Evolutionary conservation across 2,888 invertebrate species (phyloP).

Genomic region (Phalera bucephala): DNA sequence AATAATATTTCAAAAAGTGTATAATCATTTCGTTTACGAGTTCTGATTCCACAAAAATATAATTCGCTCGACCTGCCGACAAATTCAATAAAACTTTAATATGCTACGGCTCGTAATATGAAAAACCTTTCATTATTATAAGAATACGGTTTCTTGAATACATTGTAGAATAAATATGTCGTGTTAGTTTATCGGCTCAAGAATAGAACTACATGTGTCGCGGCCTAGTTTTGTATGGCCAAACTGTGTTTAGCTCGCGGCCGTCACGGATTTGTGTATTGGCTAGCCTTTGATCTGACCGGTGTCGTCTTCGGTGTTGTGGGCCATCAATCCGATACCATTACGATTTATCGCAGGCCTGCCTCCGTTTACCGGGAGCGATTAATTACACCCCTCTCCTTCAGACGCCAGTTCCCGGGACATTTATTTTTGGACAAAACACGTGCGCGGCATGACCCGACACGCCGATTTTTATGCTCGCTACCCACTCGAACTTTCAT

Average conservation of each 20-base stretch:
- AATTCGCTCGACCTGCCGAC: conserved; percentile 22
- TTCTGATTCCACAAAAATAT: conserved; percentile 46
- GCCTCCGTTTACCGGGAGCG: conserved; percentile 30
- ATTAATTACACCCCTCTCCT: conserved; percentile 45
- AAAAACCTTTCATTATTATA: conserved; percentile 28
- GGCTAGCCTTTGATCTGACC: conserved; percentile 60
- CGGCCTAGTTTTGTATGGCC: conserved; percentile 63
- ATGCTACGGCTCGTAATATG: not conserved
- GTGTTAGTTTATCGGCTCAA: conserved; percentile 54
- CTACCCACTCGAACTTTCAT: conserved; percentile 11
- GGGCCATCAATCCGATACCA: conserved; percentile 38
- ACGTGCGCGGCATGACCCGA: conserved; percentile 46
- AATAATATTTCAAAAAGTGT: not conserved
- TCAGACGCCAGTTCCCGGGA: conserved; percentile 41
- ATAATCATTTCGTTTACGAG: conserved; percentile 52
- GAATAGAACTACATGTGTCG: conserved; percentile 66
- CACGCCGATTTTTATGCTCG: conserved; percentile 28
- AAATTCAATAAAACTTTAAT: conserved; percentile 19
- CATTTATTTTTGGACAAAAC: conserved; percentile 59
- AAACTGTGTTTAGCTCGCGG: conserved; percentile 49
- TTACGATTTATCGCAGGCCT: conserved; percentile 33
- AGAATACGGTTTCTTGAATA: conserved; percentile 48
- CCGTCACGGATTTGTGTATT: conserved; percentile 49
- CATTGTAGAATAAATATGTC: conserved; percentile 67
- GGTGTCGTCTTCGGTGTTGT: conserved; percentile 39